Evolutionary conservation across 2,888 invertebrate genomes (phyloP).

Genomic region (Yponomeuta plumbellus): DNA sequence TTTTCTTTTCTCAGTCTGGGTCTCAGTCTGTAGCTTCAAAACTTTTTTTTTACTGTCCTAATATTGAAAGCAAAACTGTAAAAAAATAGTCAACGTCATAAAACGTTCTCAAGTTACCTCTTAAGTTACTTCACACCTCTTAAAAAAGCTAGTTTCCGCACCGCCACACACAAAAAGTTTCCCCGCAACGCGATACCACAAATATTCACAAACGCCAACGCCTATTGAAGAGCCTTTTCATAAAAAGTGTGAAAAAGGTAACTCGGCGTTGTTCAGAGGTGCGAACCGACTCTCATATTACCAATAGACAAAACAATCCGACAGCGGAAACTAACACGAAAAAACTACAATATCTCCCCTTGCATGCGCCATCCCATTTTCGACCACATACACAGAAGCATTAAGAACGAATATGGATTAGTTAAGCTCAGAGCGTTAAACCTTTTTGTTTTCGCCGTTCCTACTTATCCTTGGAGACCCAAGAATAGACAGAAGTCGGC

Average conservation of each 20-base stretch:
- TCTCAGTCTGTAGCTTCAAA: too few species aligned
- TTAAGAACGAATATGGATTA: constrained; percentile 34
- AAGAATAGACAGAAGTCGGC: constrained; percentile 69
- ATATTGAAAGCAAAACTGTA: background rate
- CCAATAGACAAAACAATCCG: constrained; percentile 64
- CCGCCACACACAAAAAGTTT: constrained; percentile 29
- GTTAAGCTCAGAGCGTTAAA: constrained; percentile 31
- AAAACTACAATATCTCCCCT: constrained; percentile 28
- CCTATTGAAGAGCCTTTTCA: constrained; percentile 48
- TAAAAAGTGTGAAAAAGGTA: constrained; percentile 64
- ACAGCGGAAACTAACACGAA: constrained; percentile 38
- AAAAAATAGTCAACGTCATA: background rate
- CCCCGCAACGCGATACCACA: constrained; percentile 47
- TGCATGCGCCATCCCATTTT: constrained; percentile 29
- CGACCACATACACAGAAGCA: constrained; percentile 29
- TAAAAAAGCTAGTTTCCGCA: constrained; percentile 20
- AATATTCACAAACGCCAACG: constrained; percentile 40
- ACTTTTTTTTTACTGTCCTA: too few species aligned
- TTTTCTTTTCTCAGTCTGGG: too few species aligned
- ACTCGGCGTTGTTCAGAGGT: constrained; percentile 65
- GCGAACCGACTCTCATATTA: constrained; percentile 69
- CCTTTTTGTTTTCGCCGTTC: constrained; percentile 40
- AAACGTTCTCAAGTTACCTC: background rate
- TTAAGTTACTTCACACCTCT: background rate
- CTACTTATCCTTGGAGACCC: constrained; percentile 67